Evolutionary conservation across 2,888 invertebrate genomes (phyloP), one percentile per base, ranked within the genome.

Genomic region (Rhorus exstirpatorius): DNA sequence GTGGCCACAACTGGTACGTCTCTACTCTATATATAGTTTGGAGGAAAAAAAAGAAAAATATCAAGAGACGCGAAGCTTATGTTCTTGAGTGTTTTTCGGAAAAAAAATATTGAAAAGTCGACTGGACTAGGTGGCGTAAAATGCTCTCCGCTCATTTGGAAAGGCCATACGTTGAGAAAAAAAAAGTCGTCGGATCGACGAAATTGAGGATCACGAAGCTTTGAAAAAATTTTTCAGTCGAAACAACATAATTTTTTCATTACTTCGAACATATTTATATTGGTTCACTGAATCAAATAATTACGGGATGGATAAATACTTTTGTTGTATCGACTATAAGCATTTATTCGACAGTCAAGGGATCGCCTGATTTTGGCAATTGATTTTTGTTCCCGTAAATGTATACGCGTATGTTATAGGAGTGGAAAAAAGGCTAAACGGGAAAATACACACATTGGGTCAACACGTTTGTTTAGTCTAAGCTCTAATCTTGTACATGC

Each of bases 401-500:
- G 12, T 63, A 8, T 1, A 4, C n/a, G n/a, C n/a, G n/a, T n/a
- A 14, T 31, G 21, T 46, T n/a, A 10, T 17, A 14, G n/a, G n/a
- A n/a, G n/a, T n/a, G n/a, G n/a, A n/a, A 19, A 49, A 65, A 49
- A 1, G 3, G 46, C 17, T n/a, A 46, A 17, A 46, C 14, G 46
- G n/a, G n/a, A 46, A 19, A n/a, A 55, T 17, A 21, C 7, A 31
- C 19, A 4, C 51, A 49, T 2, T 35, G 24, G 24, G 38, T 38
- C 49, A 14, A 24, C 35, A 12, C 12, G 17, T 12, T 35, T 38
- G 31, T 68, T 44, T 24, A 38, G 8, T 53, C 24, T 38, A 31
- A 78, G 63, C 38, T 70, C 55, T 70, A 75, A 75, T 80, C 26
- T 17, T 7, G 70, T 49, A 17, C 53, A 35, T 35, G 67, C 51